Conservation (phyloP, 2,888 invertebrate genomes). For the Platerodrilus igneus region DNA sequence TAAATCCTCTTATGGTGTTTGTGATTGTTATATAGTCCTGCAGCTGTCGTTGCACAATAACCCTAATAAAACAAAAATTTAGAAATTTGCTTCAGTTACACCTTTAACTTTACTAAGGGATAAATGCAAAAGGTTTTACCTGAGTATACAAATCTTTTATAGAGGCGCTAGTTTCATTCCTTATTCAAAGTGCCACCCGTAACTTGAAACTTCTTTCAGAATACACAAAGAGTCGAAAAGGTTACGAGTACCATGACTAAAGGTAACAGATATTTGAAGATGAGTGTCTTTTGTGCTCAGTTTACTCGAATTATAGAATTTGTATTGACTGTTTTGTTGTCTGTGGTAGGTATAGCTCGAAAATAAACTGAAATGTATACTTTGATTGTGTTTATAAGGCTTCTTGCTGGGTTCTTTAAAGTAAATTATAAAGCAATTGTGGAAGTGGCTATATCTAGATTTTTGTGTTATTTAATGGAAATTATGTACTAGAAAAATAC, state of each 20-base stretch:
- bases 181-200: slow-evolving; percentile 21
- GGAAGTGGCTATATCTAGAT: too few relatives aligned
- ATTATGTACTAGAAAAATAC: too few relatives aligned
- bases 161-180: slow-evolving; percentile 21
- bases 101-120: slow-evolving; percentile 16
- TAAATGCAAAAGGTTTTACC: slow-evolving; percentile 17
- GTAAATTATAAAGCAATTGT: too few relatives aligned
- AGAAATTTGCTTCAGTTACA: slow-evolving; percentile 42
- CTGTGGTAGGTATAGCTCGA: slow-evolving; percentile 40
- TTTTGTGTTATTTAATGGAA: too few relatives aligned
- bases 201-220: slow-evolving; percentile 32
- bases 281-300: slow-evolving; percentile 27
- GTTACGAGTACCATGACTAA: slow-evolving; percentile 40
- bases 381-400: too few relatives aligned
- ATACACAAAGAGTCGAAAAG: slow-evolving; percentile 31
- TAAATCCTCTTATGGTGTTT: too few relatives aligned
- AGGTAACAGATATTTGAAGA: slow-evolving; percentile 27
- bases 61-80: slow-evolving; percentile 41
- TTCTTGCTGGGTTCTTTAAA: too few relatives aligned
- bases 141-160: slow-evolving; percentile 25
- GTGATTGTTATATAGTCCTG: too few relatives aligned
- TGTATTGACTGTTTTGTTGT: slow-evolving; percentile 30
- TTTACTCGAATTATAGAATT: slow-evolving; percentile 24
- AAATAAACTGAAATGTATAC: too few relatives aligned
- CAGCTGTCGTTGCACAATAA: slow-evolving; percentile 33